These are phyloP conservation scores for Pinctada fucata DNA, from an alignment of 2,888 invertebrate species.

Conservation along the genomic window DNA sequence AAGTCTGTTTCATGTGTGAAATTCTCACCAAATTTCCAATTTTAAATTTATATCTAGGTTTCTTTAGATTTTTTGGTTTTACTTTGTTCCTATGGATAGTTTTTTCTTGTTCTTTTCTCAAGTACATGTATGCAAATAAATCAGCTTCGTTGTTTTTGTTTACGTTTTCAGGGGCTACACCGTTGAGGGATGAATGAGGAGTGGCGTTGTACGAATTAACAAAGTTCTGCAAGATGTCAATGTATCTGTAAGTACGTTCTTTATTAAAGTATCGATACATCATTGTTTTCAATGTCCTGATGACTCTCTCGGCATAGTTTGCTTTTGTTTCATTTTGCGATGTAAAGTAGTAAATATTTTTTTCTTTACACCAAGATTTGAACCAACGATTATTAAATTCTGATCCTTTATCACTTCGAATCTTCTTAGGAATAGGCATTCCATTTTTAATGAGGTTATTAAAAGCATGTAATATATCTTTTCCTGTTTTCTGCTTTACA, in stretches of 20 bases:
- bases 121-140: no score
- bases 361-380: neutral
- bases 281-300: neutral
- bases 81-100: no score
- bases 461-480: constrained; percentile 1
- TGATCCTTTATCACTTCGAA: neutral
- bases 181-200: constrained; percentile 19
- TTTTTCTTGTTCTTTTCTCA: no score
- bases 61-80: no score
- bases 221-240: neutral
- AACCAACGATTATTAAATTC: constrained; percentile 5
- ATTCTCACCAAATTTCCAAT: neutral
- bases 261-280: neutral
- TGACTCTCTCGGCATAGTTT: neutral
- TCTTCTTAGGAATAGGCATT: neutral
- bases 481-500: constrained; percentile 8
- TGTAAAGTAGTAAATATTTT: no score
- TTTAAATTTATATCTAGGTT: neutral
- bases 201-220: constrained; percentile 18
- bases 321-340: constrained; percentile 8
- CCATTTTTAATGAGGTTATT: neutral
- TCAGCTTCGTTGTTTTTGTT: constrained; percentile 15
- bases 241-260: neutral
- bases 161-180: constrained; percentile 6
- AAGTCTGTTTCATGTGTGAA: neutral